Evolutionary conservation across 2,113 vertebrate genomes (phyloP).

Genomic region (Tachysurus vachellii): DNA sequence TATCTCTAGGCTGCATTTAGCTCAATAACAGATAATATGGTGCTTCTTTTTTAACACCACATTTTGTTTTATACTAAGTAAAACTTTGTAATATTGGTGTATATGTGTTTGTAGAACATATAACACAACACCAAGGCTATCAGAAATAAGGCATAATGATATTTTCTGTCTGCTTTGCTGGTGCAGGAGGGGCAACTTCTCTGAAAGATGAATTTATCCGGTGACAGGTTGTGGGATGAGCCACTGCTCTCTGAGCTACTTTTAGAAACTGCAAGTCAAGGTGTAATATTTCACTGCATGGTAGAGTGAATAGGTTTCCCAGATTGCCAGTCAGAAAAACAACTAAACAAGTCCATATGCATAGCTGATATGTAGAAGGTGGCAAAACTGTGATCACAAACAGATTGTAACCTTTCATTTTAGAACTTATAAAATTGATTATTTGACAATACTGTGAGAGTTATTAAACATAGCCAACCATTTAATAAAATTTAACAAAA

Average conservation of each 20-base stretch:
- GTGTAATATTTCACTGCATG: slow-evolving; percentile 73
- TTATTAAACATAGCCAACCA: not conserved
- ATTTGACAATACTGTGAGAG: not conserved
- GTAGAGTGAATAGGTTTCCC: slow-evolving; percentile 69
- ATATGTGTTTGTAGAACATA: not conserved
- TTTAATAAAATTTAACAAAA: not conserved
- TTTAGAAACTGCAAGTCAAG: slow-evolving; percentile 81
- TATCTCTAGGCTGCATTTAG: not conserved
- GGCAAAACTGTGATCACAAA: not conserved
- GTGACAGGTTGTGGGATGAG: slow-evolving; percentile 64
- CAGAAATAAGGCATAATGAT: not conserved
- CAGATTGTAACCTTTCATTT: not conserved
- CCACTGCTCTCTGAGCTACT: slow-evolving; percentile 69
- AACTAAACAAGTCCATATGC: slow-evolving; percentile 56
- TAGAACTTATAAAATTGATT: not conserved
- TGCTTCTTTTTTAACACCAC: too few species aligned
- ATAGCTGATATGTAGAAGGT: slow-evolving; percentile 32
- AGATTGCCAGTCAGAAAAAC: slow-evolving; percentile 66
- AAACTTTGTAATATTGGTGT: not conserved
- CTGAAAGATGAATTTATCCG: slow-evolving; percentile 65
- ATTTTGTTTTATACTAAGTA: not conserved
- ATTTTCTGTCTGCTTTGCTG: not conserved
- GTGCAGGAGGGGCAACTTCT: slow-evolving; percentile 47
- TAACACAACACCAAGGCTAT: not conserved
- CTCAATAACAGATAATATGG: not conserved